Base-by-base conservation (phyloP, 2,113 vertebrate genomes). In the Peromyscus polionotus region DNA sequence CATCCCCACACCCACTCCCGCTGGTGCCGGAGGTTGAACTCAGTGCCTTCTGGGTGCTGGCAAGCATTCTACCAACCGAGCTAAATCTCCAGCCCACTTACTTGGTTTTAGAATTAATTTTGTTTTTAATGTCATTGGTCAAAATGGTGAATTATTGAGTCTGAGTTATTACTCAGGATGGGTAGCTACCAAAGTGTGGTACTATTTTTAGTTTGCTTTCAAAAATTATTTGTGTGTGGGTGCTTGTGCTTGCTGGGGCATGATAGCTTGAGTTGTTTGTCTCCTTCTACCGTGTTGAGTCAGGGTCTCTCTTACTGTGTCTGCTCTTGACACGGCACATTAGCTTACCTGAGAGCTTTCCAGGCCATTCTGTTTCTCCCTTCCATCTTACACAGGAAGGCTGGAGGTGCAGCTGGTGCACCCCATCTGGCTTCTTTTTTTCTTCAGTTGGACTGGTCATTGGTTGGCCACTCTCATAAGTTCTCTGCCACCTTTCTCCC, bases 71-170 rank as follows among this genome's bases (percentile, higher is more conserved):
- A 85, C 39, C 3, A 45, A 65, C 83, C 6, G 26, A 85, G 61
- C 39, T 45, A 45, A 31, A 67, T 86, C 63, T 48, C 63, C 42
- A 68, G 61, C 84, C 61, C 67, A 77, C 36, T 95, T 73, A 61
- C 11, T 75, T 33, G 94, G n/a, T 67, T 87, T 95, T 88, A 31
- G 93, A 42, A 75, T 90, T 94, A 77, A 91, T 96, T 7, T 86
- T 63, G 81, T 42, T 95, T 96, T 89, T 89, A 87, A 72, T 19
- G 1, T 91, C 77, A 2, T 95, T 81, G 79, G 20, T 88, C 45
- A 92, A 36, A 72, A 39, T 16, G n/a, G 12, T 57, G 54, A 85
- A 92, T 89, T 63, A 42, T 42, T 79, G 84, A 86, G 63, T 67
- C 61, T 20, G 16, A 17, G 59, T 42, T 84, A 7, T 42, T 31